Evolutionary conservation across 2,113 vertebrate genomes (phyloP), one percentile per base, ranked within the genome.

Genomic region (Sminthopsis crassicaudata): DNA sequence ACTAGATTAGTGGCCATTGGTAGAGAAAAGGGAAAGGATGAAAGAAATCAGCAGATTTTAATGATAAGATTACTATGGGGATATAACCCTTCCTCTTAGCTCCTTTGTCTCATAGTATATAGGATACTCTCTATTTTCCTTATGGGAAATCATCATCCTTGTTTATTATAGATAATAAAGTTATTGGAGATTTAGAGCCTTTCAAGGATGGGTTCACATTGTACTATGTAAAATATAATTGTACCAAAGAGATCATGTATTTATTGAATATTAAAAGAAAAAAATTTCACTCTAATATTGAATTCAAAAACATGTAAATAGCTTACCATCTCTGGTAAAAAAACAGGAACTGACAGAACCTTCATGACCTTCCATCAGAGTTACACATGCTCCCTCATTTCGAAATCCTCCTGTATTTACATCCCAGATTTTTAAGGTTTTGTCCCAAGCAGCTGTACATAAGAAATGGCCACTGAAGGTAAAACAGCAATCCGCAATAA

Each of bases 391-490:
- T 0, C 99, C 98, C 0, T 2, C 91, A 92, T 97, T 98, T 3
- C 93, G 97, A 90, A 99, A 99, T 0, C 98, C 97, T 54, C 98
- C 99, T 0, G 98, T 96, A 53, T 98, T 97, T 84, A 99, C 91
- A 48, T 99, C 98, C 99, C 99, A 99, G 95, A 99, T 97, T 97
- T 99, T 99, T 91, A 99, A 95, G 4, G 60, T 98, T 95, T 98
- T 99, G 91, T 99, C 99, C 98, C 99, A 99, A 2, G 99, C 99
- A 46, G 98, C 98, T 10, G 98, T 99, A 97, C 99, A 99, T 92
- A 99, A 97, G 92, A 98, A 98, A 93, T 93, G 98, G 2, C 99
- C 98, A 0, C 98, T 98, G 94, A 84, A 90, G 93, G 98, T 99
- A 95, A 99, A 99, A 93, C 98, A 98, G 97, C 99, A 99, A 93